Base-by-base conservation (phyloP, 1,140 invertebrate genomes). In the Limonius californicus region DNA sequence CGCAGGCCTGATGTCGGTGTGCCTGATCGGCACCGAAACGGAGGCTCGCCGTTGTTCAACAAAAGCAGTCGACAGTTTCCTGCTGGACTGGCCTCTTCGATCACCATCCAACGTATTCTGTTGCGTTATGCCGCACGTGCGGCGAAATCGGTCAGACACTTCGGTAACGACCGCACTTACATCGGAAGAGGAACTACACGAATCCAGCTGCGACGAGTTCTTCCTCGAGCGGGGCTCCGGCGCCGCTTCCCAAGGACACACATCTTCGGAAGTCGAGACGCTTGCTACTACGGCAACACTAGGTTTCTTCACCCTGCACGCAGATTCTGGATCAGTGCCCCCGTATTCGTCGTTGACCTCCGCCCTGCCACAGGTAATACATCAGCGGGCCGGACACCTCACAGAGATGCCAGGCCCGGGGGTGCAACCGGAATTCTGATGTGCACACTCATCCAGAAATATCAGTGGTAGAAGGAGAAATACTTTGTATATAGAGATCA, bases 141-240 rank as follows among this genome's bases (percentile, higher is more conserved):
- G 57, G 43, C 54, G 21, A 11, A 62, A 53, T 30, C 61, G 54
- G 23, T 85, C 84, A 6, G 80, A 81, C 1, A 84, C 81, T 42
- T 85, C 85, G 1, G 80, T 74, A 6, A 83, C 78, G 8, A 83
- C 77, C 30, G 81, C 80, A 70, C 85, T 87, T 57, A 87, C 81
- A 72, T 90, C 88, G 1, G 88, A 89, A 1, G 87, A 90, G 1
- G 88, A 89, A 70, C 82, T 83, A 61, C 78, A 81, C 12, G 81
- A 83, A 64, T 84, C 82, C 27, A 84, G 53, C 64, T 83, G 82
- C 8, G 74, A 75, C 0, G 82, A 83, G 65, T 84, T 84, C 65
- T 83, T 84, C 0, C 82, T 74, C 6, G 82, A 82, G 35, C 70
- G 60, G 14, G 55, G 32, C 50, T 59, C n/a, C 62, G 35, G 60